phyloP scores from a whole-genome alignment of 2,888 invertebrate genomes.

The Hirtodrosophila duncani region DNA sequence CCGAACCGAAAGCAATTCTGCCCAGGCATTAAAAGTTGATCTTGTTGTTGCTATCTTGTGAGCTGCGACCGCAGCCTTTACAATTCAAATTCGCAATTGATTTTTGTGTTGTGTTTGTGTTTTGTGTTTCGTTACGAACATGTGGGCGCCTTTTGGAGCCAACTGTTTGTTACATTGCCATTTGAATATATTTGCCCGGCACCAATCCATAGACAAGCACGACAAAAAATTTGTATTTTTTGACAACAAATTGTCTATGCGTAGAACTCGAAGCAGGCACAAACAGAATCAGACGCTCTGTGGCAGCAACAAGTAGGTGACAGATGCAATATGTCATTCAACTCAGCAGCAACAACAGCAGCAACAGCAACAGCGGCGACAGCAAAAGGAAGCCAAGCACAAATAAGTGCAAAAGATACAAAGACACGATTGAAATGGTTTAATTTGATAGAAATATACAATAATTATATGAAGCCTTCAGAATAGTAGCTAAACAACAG shows the following conservation, averaged over 20 bases:
- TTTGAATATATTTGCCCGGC: conserved; percentile 48
- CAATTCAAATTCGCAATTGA: conserved; percentile 66
- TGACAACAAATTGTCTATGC: conserved; percentile 37
- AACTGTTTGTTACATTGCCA: conserved; percentile 43
- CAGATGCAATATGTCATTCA: conserved; percentile 54
- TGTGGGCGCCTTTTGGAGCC: conserved; percentile 38
- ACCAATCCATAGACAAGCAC: conserved; percentile 59
- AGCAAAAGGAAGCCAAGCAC: no score
- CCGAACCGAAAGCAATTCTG: conserved; percentile 44
- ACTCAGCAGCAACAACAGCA: conserved; percentile 18
- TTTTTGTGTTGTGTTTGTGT: conserved; percentile 18
- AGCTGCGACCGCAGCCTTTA: conserved; percentile 39
- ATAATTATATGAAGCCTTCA: no score
- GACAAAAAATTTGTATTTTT: conserved; percentile 36
- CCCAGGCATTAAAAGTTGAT: conserved; percentile 34
- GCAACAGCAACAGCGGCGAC: no score
- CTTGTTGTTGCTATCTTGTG: conserved; percentile 7
- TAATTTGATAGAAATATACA: no score
- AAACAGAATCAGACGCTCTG: conserved; percentile 15
- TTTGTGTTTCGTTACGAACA: conserved; percentile 13
- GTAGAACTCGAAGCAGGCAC: conserved; percentile 20
- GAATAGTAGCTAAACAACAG: background rate
- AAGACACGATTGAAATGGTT: no score
- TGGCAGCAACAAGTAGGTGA: conserved; percentile 27
- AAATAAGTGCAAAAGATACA: no score